Percentiles rank a stretch among this genome's conserved stretches.
These are phyloP conservation scores for Drosophila neotestacea DNA, from an alignment of 2,888 invertebrate genomes.

Conservation along the genomic window DNA sequence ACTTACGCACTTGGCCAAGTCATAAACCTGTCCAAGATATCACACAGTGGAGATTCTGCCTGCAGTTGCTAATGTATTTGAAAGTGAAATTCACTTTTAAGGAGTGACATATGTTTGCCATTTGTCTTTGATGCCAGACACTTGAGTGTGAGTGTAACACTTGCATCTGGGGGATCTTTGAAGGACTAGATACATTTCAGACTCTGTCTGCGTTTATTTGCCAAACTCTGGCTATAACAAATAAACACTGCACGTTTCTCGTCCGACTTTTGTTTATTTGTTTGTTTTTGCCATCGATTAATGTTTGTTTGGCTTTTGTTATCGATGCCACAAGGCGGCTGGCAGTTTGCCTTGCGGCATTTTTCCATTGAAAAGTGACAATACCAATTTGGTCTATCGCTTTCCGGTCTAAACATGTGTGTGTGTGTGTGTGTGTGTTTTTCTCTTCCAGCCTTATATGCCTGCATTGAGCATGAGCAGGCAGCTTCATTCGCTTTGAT, in stretches of 20 bases:
- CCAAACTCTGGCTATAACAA: constrained; percentile 42
- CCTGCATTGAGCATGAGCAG: constrained; percentile 8
- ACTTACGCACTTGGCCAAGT: constrained; percentile 53
- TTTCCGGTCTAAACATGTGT: constrained; percentile 67
- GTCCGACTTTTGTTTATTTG: constrained; percentile 6
- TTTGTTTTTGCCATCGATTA: constrained; percentile 28
- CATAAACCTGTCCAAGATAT: constrained; percentile 60
- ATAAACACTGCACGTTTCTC: constrained; percentile 34
- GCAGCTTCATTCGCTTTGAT: constrained; percentile 38
- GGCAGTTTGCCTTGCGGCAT: constrained; percentile 40
- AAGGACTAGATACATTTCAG: constrained; percentile 3
- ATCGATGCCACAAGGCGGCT: constrained; percentile 46
- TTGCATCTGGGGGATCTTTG: neutral
- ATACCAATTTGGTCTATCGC: constrained; percentile 65
- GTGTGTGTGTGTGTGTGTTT: constrained; percentile 2
- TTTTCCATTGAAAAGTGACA: constrained; percentile 68
- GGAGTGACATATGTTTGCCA: constrained; percentile 53
- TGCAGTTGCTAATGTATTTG: constrained; percentile 42
- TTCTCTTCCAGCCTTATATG: constrained; percentile 51
- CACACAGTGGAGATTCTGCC: constrained; percentile 40
- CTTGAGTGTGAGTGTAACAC: constrained; percentile 4
- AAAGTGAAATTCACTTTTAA: constrained; percentile 58
- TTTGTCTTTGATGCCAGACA: constrained; percentile 38
- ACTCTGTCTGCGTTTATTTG: constrained; percentile 47
- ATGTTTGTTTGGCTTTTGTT: constrained; percentile 42